Evolutionary conservation across 1,140 invertebrate genomes (phyloP), one percentile per base, ranked within the genome.

Genomic region (Bombus soroeensis): DNA sequence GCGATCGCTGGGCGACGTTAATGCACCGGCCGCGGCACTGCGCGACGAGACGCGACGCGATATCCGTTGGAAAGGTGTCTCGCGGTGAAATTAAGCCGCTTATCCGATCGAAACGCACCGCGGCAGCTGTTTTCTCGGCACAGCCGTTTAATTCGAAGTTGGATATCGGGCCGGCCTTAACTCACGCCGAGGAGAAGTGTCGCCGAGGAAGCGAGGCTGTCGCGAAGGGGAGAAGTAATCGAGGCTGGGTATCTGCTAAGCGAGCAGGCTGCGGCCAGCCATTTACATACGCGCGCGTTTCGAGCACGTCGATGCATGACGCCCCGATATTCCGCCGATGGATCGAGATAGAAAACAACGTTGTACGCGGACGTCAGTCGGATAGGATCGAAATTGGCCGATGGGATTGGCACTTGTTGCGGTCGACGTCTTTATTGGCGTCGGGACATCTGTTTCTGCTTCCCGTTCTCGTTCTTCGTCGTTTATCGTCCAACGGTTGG

Each of bases 61-160:
- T 64, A 87, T 71, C 73, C 66, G 76, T 76, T 78, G 78, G 73
- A 87, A 89, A 89, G 88, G 88, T 89, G 88, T 89, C 82, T 53
- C 76, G 70, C 53, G 53, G 70, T 75, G 88, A 85, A 90, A 90
- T 90, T 88, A 90, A 90, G 43, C 80, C 34, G 47, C 88, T 90
- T 90, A 90, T 90, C 89, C 79, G 82, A 89, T 90, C 80, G 76
- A 73, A 73, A 75, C 77, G 81, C n/a, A 18, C 43, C 41, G 70
- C 85, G 83, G 87, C 89, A 90, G 89, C 86, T 90, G 89, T 76
- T 83, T 86, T 71, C 79, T 75, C 83, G 88, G 75, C 80, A 70
- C 83, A 86, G 68, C 88, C 88, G 89, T 90, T 90, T 90, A 88
- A 90, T 90, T 86, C 88, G 88, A 76, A 43, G 77, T 43, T 57